phyloP scores from a whole-genome alignment of 2,797 vertebrate species.

The Sciurus carolinensis region DNA sequence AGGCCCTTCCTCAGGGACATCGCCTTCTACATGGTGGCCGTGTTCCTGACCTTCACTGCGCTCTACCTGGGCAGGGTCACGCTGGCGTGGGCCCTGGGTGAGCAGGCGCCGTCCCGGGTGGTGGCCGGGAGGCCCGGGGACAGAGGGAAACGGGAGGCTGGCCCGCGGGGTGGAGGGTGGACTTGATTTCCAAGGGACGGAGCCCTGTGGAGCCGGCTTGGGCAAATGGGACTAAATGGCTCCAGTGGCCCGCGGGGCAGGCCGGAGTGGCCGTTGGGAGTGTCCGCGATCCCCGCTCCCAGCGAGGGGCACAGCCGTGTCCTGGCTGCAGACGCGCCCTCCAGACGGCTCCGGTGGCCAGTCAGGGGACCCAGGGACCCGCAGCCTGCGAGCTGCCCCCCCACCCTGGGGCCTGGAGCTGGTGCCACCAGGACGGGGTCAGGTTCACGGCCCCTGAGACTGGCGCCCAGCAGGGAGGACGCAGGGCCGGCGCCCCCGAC shows the following conservation, averaged over 20 bases:
- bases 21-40: slow-evolving; percentile 96
- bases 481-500: accelerated
- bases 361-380: not conserved
- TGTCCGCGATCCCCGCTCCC: no score
- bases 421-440: not conserved
- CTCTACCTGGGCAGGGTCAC: slow-evolving; percentile 92
- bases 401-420: accelerated
- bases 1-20: slow-evolving; percentile 97
- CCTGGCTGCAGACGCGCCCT: not conserved
- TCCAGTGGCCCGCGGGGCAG: no score
- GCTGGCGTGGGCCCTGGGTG: slow-evolving; percentile 93
- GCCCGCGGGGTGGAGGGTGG: not conserved
- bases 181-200: not conserved
- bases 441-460: not conserved
- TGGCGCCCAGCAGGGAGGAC: not conserved
- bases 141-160: accelerated
- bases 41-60: slow-evolving; percentile 95
- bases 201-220: not conserved
- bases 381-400: not conserved
- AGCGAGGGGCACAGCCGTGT: no score
- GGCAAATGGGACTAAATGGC: not conserved
- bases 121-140: not conserved
- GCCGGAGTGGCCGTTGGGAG: no score
- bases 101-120: not conserved
- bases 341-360: not conserved